These are phyloP conservation scores for Pomacea maculata DNA, from an alignment of 1,140 invertebrate genomes.

Conservation along the genomic window DNA sequence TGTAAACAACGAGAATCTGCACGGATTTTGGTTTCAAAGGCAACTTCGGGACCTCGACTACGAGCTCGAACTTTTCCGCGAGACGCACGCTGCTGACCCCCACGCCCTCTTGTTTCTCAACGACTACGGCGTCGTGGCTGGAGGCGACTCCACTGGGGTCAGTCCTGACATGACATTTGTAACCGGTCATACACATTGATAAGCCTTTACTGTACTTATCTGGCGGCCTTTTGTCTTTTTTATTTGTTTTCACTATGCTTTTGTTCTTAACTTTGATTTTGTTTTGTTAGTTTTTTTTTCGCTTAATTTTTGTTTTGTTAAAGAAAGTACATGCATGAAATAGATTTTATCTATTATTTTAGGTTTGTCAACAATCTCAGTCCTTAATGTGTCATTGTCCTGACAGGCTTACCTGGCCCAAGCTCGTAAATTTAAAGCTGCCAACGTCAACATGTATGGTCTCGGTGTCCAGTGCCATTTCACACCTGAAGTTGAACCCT, in stretches of 20 bases:
- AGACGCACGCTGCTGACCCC: constrained; percentile 34
- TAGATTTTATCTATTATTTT: no score
- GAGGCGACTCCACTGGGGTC: constrained; percentile 32
- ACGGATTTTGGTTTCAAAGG: constrained; percentile 38
- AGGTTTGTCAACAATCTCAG: no score
- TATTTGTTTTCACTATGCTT: no score
- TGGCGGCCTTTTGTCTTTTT: no score
- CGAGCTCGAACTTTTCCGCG: constrained; percentile 44
- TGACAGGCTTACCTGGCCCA: constrained; percentile 17
- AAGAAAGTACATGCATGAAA: no score
- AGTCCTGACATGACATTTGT: not conserved
- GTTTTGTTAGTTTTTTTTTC: no score
- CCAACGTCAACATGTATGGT: constrained; percentile 10
- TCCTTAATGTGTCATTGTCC: no score
- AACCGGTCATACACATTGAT: no score
- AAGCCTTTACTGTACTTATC: no score
- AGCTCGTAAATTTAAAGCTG: constrained; percentile 15
- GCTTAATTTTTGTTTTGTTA: no score
- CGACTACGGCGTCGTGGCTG: constrained; percentile 41
- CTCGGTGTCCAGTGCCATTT: constrained; percentile 13
- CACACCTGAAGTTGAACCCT: constrained; percentile 3
- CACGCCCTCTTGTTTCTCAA: constrained; percentile 46
- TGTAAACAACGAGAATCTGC: constrained; percentile 52
- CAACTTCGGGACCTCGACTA: constrained; percentile 30
- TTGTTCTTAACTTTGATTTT: no score